Base-by-base conservation (phyloP, 1,140 invertebrate genomes). In the Magallana gigas region DNA sequence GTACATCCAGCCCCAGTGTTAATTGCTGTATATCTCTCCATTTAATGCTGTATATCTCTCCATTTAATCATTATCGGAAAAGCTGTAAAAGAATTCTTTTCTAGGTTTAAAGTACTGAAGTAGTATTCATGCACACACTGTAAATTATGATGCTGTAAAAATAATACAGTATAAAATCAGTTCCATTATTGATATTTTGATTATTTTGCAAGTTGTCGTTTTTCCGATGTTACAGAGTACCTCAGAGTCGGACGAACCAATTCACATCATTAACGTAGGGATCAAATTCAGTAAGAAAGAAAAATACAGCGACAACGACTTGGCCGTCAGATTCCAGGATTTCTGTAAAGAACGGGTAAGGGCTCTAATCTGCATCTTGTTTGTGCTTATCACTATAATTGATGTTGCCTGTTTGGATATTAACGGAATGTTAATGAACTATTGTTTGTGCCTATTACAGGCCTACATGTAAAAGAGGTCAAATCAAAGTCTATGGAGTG, bases 211-310 rank as follows among this genome's bases (percentile, higher is more conserved):
- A 0, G 16, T 64, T 64, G 60, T 18, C 5, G 0, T 23, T 64
- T 8, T 18, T 7, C 11, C 6, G 60, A 2, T 18, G n/a, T 85
- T 90, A 48, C 91, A 93, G 93, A 93, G 91, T 89, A 88, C 88
- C n/a, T 93, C 91, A 71, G 91, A 92, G 80, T 68, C 89, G 60
- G 95, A 96, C 59, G 98, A 99, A 92, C 98, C 98, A 0, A 98
- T 98, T 83, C 98, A 99, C 94, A 99, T 99, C 91, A 95, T 99
- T 2, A 98, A 98, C 93, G 96, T 98, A 18, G 97, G 98, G 1
- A 96, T 99, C 1, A 96, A 97, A 76, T 97, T 97, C 92, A 96
- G 96, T 81, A 97, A 97, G 8, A 82, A 58, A 36, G 97, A 97
- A 86, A 96, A 96, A 91, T 97, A 98, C 88, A 98, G 99, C 93